Percentiles rank a stretch among this genome's conserved stretches.
These are phyloP conservation scores for Pontoporia blainvillei DNA, from an alignment of 2,113 vertebrate genomes.

Conservation along the genomic window DNA sequence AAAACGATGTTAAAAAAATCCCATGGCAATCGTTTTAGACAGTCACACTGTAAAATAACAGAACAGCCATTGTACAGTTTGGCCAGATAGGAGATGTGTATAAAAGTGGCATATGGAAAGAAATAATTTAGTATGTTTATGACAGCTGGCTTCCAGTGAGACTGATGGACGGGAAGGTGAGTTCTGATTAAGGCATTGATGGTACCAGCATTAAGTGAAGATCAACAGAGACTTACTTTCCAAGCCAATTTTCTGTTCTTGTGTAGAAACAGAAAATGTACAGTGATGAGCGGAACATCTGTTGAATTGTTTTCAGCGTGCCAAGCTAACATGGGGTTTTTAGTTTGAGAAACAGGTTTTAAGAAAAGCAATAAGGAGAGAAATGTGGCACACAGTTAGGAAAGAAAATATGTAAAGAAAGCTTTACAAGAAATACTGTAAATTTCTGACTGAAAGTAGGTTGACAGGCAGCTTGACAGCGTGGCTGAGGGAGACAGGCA, in stretches of 20 bases:
- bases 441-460: slow-evolving; percentile 50
- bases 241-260: slow-evolving; percentile 47
- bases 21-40: neutral
- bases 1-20: neutral
- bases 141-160: neutral
- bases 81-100: neutral
- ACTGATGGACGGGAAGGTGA: neutral
- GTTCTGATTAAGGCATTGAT: neutral
- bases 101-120: neutral
- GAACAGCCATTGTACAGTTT: neutral
- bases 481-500: slow-evolving; percentile 20
- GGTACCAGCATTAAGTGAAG: neutral
- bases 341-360: slow-evolving; percentile 54
- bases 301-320: slow-evolving; percentile 57
- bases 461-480: neutral
- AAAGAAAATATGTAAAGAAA: slow-evolving; percentile 58
- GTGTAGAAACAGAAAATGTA: slow-evolving; percentile 42
- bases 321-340: slow-evolving; percentile 64
- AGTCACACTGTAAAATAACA: neutral
- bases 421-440: slow-evolving; percentile 39
- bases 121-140: neutral
- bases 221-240: slow-evolving; percentile 48
- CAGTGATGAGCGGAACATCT: slow-evolving; percentile 59
- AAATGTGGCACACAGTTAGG: slow-evolving; percentile 46
- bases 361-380: neutral